Evolutionary conservation across 1,140 invertebrate genomes (phyloP).

Genomic region (Cotesia glomerata): DNA sequence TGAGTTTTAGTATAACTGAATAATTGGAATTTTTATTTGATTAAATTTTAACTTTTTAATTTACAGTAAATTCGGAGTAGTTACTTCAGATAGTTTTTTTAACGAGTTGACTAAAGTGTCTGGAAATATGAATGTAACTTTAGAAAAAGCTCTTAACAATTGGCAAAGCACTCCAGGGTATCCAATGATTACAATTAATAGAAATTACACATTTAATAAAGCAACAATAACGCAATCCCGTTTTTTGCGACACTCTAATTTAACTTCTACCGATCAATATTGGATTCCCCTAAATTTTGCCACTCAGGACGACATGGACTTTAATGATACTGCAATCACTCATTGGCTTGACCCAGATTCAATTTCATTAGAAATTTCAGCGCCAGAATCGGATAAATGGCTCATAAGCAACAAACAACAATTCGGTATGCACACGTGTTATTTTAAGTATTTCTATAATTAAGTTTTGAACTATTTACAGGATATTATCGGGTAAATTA

Average conservation of each 20-base stretch:
- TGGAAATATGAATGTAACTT: conserved; percentile 38
- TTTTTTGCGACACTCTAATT: conserved; percentile 44
- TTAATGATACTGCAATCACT: conserved; percentile 57
- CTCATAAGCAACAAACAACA: conserved; percentile 6
- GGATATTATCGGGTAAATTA: no score
- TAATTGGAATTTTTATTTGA: background rate
- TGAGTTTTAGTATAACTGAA: conserved; percentile 45
- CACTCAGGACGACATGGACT: conserved; percentile 50
- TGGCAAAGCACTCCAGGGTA: conserved; percentile 85
- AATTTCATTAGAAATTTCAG: background rate
- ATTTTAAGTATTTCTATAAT: no score
- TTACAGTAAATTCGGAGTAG: conserved; percentile 53
- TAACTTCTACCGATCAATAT: conserved; percentile 51
- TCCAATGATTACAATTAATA: conserved; percentile 75
- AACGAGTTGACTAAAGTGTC: conserved; percentile 57
- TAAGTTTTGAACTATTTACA: no score
- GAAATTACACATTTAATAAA: conserved; percentile 65
- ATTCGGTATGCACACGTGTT: background rate
- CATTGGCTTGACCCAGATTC: conserved; percentile 35
- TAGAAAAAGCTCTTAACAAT: conserved; percentile 79
- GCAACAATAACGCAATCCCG: conserved; percentile 59
- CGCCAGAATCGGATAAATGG: background rate
- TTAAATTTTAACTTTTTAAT: background rate
- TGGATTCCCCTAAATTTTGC: conserved; percentile 66
- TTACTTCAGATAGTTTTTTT: conserved; percentile 69